Conservation (phyloP, 2,113 vertebrate species). For the Puntigrus tetrazona region DNA sequence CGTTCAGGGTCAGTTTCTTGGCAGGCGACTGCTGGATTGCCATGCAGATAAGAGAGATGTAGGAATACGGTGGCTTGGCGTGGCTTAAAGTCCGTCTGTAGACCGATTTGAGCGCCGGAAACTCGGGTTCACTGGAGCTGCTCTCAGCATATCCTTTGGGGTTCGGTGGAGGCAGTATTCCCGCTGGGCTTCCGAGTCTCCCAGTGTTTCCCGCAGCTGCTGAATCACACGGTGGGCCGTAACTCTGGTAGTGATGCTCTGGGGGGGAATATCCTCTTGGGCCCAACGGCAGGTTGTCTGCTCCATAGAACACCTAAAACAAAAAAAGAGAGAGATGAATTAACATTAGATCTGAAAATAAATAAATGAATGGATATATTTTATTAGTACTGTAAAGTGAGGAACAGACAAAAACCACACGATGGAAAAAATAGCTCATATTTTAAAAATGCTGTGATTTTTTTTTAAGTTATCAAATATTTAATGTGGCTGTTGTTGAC, state of each 20-base stretch:
- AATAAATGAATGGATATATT: neutral
- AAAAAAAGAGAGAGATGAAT: conserved; percentile 21
- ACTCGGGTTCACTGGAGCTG: conserved; percentile 30
- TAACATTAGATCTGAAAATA: neutral
- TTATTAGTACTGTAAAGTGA: neutral
- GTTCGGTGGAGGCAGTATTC: conserved; percentile 8
- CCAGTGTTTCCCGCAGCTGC: conserved; percentile 23
- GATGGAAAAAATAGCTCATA: neutral
- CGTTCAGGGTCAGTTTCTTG: conserved; percentile 56
- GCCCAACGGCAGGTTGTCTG: conserved; percentile 35
- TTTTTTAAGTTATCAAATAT: neutral
- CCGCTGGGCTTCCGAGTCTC: conserved; percentile 11
- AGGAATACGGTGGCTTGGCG: conserved; percentile 58
- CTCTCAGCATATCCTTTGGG: conserved; percentile 40
- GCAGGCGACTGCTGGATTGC: conserved; percentile 56
- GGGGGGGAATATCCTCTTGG: conserved; percentile 41
- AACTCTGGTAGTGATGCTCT: conserved; percentile 44
- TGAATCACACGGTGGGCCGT: conserved; percentile 42
- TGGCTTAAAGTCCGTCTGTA: conserved; percentile 56
- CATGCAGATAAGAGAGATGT: conserved; percentile 60
- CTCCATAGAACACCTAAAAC: conserved; percentile 49
- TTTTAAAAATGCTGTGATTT: neutral
- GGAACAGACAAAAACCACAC: neutral
- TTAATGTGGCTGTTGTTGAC: neutral
- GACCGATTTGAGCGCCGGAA: conserved; percentile 44